Evolutionary conservation across 2,888 invertebrate genomes (phyloP).

Genomic region (Trissoscelio sp.): DNA sequence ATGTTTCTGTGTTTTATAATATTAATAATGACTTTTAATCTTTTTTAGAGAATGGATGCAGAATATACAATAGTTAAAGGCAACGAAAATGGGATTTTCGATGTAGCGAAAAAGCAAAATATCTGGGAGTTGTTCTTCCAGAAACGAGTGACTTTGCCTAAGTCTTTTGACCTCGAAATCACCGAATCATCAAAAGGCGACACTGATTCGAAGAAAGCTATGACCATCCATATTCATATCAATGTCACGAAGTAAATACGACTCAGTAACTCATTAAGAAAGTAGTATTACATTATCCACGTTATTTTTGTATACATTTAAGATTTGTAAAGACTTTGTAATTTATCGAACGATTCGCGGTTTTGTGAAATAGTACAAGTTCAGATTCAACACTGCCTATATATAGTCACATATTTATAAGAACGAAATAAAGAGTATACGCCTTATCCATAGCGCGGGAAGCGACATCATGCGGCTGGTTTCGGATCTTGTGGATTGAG

Average conservation of each 20-base stretch:
- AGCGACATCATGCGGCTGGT: too few relatives aligned
- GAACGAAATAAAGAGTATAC: too few relatives aligned
- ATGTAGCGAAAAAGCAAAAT: slow-evolving; percentile 85
- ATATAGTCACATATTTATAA: too few relatives aligned
- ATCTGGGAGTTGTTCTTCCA: slow-evolving; percentile 87
- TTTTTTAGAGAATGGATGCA: slow-evolving; percentile 84
- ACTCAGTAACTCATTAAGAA: slow-evolving; percentile 13
- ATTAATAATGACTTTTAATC: slow-evolving; percentile 15
- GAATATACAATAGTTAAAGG: slow-evolving; percentile 86
- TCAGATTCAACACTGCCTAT: slow-evolving; percentile 45
- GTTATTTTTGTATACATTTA: slow-evolving; percentile 51
- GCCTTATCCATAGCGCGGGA: too few relatives aligned
- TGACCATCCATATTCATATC: slow-evolving; percentile 84
- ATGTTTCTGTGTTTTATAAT: slow-evolving; percentile 5
- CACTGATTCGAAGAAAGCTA: slow-evolving; percentile 84
- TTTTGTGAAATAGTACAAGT: slow-evolving; percentile 43
- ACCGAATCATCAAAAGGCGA: slow-evolving; percentile 83
- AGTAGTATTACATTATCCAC: slow-evolving; percentile 54
- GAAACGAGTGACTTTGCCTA: slow-evolving; percentile 84
- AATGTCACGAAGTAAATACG: slow-evolving; percentile 84
- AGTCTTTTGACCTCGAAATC: slow-evolving; percentile 85
- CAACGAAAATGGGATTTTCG: slow-evolving; percentile 86
- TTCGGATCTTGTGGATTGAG: too few relatives aligned
- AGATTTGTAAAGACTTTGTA: slow-evolving; percentile 53
- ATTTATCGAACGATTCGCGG: slow-evolving; percentile 37